Evolutionary conservation across 1,140 invertebrate genomes (phyloP), one percentile per base, ranked within the genome.

Genomic region (Oreohelix idahoensis): DNA sequence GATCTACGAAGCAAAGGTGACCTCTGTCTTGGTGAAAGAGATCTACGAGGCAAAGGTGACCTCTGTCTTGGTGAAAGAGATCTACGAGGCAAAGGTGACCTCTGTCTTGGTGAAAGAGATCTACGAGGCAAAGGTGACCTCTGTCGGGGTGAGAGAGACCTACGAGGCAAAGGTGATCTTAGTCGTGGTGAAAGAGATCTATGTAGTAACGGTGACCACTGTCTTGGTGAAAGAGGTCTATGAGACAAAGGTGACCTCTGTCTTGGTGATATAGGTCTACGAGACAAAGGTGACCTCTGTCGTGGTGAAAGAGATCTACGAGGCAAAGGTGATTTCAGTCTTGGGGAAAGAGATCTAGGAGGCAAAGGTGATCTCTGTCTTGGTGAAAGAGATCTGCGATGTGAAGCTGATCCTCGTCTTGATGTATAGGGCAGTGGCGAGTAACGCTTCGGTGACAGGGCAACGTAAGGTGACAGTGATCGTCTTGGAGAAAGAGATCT

Each of bases 401-500:
- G 53, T 58, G 53, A n/a, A 58, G 23, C 4, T n/a, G 26, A 58
- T 58, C 23, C 20, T n/a, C 53, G 53, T 58, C 53, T 39, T 32
- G 42, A n/a, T 74, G 71, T 42, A 42, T 26, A 49, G 8, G 71
- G 32, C n/a, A 8, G 71, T 26, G 71, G 71, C 23, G 38, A 49
- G 8, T 29, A 42, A 71, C 20, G 51, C 29, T 32, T 58, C 17
- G 45, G 29, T 29, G 78, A 58, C 11, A 58, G 5, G 42, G 5
- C 42, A 5, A 5, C 5, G 42, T 15, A 15, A 45, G 42, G 42
- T 45, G 42, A 45, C 26, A n/a, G 53, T 23, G 53, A 38, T n/a
- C 77, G 51, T 53, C 32, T 66, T 39, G 79, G 79, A 23, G 69
- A 80, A 20, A 80, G 35, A 2, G 38, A 35, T 29, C 79, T 66